These are phyloP conservation scores for Orussus abietinus DNA, from an alignment of 1,140 invertebrate species.

Conservation along the genomic window DNA sequence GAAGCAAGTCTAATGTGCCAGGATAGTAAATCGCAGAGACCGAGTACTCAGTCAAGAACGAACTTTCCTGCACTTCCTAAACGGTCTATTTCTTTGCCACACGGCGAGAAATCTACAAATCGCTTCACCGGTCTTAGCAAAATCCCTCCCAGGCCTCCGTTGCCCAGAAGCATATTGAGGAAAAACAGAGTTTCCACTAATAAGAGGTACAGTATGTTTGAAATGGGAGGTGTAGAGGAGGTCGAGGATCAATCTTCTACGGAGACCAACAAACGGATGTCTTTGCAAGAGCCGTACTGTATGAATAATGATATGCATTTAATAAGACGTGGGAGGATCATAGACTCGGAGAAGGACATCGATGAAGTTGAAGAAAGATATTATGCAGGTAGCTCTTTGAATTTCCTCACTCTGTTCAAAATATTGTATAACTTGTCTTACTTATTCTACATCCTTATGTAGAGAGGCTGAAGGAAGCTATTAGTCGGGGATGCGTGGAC, in stretches of 20 bases:
- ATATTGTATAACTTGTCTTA: not conserved
- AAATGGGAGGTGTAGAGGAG: slow-evolving; percentile 61
- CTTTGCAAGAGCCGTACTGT: slow-evolving; percentile 69
- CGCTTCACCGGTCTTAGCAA: slow-evolving; percentile 43
- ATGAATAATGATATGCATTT: slow-evolving; percentile 58
- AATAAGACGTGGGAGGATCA: slow-evolving; percentile 29
- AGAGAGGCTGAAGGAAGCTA: slow-evolving; percentile 38
- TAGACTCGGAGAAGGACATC: slow-evolving; percentile 50
- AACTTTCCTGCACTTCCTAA: slow-evolving; percentile 58
- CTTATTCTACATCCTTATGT: too few species aligned
- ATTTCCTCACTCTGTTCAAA: slow-evolving; percentile 3
- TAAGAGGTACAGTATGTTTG: slow-evolving; percentile 78
- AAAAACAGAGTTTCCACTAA: slow-evolving; percentile 58
- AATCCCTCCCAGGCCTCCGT: slow-evolving; percentile 64
- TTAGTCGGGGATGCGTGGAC: slow-evolving; percentile 25
- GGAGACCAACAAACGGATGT: slow-evolving; percentile 64
- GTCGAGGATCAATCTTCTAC: slow-evolving; percentile 52
- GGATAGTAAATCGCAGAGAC: slow-evolving; percentile 48
- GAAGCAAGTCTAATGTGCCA: slow-evolving; percentile 60
- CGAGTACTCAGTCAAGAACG: slow-evolving; percentile 40
- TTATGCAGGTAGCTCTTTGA: slow-evolving; percentile 27
- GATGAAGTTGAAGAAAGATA: slow-evolving; percentile 47
- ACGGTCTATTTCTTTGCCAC: slow-evolving; percentile 61
- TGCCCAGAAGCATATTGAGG: slow-evolving; percentile 68
- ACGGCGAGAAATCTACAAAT: slow-evolving; percentile 51